These are phyloP conservation scores for Peromyscus aztecus DNA, from an alignment of 2,797 vertebrate species.

Conservation along the genomic window DNA sequence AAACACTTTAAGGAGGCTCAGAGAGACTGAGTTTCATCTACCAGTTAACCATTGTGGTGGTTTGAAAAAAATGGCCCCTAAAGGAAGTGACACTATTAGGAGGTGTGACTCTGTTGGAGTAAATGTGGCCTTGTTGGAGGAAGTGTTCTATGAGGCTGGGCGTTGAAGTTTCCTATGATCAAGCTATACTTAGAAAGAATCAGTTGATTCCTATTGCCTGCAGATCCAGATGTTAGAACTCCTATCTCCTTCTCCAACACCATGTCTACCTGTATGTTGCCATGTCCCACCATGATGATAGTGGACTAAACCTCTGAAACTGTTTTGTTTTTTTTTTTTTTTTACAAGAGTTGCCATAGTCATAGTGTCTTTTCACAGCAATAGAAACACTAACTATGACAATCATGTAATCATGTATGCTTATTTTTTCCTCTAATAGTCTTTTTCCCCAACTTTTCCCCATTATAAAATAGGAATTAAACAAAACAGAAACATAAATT, in stretches of 20 bases:
- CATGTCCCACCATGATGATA: neutral
- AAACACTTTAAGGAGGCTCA: neutral
- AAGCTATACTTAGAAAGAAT: neutral
- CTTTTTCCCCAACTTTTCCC: neutral
- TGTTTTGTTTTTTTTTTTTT: neutral
- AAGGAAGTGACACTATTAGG: neutral
- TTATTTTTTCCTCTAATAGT: constrained; percentile 1
- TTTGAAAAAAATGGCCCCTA: neutral
- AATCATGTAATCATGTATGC: neutral
- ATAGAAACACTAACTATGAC: neutral
- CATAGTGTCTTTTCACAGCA: neutral
- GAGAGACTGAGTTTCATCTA: neutral
- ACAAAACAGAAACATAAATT: neutral
- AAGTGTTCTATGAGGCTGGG: neutral
- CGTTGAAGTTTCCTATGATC: neutral
- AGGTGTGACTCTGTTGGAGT: neutral
- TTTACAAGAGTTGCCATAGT: neutral
- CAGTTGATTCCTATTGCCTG: neutral
- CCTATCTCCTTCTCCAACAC: neutral
- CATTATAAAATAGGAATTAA: constrained; percentile 1
- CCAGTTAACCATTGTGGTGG: neutral
- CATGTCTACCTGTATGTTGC: neutral
- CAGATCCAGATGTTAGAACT: neutral
- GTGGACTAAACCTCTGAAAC: neutral
- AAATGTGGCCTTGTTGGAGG: neutral